A percentile compares a stretch with the other conserved stretches of the same genome.
These are phyloP conservation scores for Clitarchus hookeri DNA, from an alignment of 2,888 invertebrate genomes.

Conservation along the genomic window DNA sequence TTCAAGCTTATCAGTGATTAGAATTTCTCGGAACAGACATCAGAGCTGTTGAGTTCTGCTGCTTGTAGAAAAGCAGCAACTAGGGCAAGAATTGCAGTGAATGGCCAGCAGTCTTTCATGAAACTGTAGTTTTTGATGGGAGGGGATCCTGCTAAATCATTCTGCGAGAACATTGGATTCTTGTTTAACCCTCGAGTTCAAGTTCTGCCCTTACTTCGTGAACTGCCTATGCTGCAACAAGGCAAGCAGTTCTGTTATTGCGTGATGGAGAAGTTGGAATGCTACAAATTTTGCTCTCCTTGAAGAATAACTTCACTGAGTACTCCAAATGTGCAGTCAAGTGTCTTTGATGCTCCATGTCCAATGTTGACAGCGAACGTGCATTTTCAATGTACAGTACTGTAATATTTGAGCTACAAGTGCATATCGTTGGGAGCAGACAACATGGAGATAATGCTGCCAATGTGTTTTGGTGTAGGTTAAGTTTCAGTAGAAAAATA, in stretches of 20 bases:
- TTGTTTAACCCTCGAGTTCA: not conserved
- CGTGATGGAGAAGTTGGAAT: not conserved
- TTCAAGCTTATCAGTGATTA: not conserved
- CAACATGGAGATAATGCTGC: not conserved
- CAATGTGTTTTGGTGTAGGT: not conserved
- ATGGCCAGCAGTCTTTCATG: not conserved
- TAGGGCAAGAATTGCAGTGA: not conserved
- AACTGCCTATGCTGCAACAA: not conserved
- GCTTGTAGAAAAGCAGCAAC: not conserved
- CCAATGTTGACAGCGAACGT: conserved; percentile 12
- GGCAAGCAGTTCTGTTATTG: not conserved
- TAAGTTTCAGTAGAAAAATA: not conserved
- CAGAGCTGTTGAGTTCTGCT: not conserved
- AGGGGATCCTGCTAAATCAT: not conserved
- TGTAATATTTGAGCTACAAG: not conserved
- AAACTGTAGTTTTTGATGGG: not conserved
- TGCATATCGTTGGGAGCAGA: not conserved
- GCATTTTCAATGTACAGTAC: not conserved
- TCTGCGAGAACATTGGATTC: not conserved
- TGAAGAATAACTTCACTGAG: not conserved
- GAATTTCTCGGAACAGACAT: not conserved
- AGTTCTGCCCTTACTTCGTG: not conserved
- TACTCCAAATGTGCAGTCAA: not conserved
- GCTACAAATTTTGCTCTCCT: not conserved
- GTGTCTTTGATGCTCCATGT: not conserved